phyloP scores from a whole-genome alignment of 2,888 invertebrate genomes.

The Chirona hameri region DNA sequence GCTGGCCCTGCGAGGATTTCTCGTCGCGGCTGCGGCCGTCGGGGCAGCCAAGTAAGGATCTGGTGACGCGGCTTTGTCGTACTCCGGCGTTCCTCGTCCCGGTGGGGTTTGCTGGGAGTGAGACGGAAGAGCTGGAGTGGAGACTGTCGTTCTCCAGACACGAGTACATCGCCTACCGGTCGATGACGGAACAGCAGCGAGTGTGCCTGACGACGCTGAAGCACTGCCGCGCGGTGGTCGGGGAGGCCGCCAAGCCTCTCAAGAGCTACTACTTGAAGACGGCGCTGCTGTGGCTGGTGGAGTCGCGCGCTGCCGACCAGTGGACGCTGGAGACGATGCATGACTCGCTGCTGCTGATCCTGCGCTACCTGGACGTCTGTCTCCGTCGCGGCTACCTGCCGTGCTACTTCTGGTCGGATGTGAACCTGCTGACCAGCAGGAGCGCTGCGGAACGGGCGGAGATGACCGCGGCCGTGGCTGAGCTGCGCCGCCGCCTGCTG shows the following conservation, averaged over 20 bases:
- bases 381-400: background rate
- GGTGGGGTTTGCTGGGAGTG: background rate
- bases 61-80: background rate
- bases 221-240: background rate
- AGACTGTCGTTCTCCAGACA: no score
- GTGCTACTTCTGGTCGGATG: background rate
- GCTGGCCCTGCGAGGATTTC: background rate
- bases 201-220: background rate
- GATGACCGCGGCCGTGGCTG: no score
- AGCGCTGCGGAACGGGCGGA: no score
- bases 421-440: no score
- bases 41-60: background rate
- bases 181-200: background rate
- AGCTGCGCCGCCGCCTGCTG: no score
- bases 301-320: background rate
- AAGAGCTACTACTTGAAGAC: slow-evolving; percentile 12
- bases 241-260: background rate
- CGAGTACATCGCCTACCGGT: background rate
- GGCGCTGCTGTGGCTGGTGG: slow-evolving; percentile 3
- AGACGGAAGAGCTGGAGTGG: background rate
- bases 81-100: background rate
- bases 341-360: background rate
- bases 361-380: background rate
- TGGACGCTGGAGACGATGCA: background rate
- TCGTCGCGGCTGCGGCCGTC: background rate